Evolutionary conservation across 2,888 invertebrate species (phyloP).

Genomic region (Eupithecia insigniata): DNA sequence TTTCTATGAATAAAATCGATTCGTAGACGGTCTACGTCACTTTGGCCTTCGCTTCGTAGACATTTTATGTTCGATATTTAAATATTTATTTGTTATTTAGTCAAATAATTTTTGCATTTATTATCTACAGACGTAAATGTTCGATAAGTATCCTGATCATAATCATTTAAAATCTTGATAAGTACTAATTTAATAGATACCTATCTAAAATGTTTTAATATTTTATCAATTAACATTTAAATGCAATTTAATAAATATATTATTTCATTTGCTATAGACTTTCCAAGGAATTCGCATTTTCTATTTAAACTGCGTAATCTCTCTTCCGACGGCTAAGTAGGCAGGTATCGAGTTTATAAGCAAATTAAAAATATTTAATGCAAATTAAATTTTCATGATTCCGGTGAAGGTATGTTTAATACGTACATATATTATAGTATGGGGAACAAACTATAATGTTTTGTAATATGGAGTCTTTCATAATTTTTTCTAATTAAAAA

Average conservation of each 20-base stretch:
- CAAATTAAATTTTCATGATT: slow-evolving; percentile 1
- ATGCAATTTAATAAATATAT: neutral
- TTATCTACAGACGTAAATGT: neutral
- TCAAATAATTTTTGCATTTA: slow-evolving; percentile 8
- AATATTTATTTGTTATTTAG: slow-evolving; percentile 7
- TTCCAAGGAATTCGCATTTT: neutral
- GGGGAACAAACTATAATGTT: neutral
- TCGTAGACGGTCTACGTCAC: slow-evolving; percentile 22
- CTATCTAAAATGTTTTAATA: neutral
- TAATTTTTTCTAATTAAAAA: neutral
- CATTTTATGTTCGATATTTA: slow-evolving; percentile 5
- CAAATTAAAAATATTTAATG: neutral
- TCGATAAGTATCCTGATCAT: neutral
- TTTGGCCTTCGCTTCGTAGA: neutral
- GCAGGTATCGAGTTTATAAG: neutral
- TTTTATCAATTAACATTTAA: neutral
- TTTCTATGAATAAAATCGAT: slow-evolving; percentile 41
- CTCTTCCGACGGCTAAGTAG: slow-evolving; percentile 5
- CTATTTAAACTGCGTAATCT: neutral
- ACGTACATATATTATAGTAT: neutral
- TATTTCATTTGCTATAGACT: neutral
- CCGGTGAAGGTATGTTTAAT: neutral
- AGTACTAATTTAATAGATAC: neutral
- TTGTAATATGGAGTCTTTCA: neutral
- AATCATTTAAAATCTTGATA: neutral